These are phyloP conservation scores for Lepus timidus DNA, from an alignment of 2,113 vertebrate species.

Conservation along the genomic window DNA sequence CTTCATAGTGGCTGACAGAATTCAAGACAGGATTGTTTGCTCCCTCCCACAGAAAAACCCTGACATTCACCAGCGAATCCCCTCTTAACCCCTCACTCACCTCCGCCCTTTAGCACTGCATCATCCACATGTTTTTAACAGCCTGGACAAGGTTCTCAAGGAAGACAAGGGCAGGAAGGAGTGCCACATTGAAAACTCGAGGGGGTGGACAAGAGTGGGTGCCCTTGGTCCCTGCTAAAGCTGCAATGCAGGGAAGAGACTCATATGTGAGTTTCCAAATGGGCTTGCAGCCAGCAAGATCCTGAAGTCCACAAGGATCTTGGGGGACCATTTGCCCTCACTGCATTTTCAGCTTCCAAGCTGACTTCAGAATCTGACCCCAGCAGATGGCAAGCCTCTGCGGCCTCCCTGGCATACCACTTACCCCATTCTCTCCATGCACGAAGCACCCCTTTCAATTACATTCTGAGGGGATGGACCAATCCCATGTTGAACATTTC, in stretches of 20 bases:
- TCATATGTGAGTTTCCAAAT: neutral
- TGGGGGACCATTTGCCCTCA: neutral
- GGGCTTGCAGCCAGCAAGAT: neutral
- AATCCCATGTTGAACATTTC: neutral
- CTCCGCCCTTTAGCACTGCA: neutral
- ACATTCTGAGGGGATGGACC: neutral
- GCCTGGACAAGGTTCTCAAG: neutral
- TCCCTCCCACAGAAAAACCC: neutral
- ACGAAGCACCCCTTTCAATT: neutral
- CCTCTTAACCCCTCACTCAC: neutral
- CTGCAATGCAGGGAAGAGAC: neutral
- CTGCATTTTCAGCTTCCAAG: neutral
- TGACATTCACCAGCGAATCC: neutral
- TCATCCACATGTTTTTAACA: neutral
- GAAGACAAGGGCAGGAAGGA: neutral
- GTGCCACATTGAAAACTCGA: neutral
- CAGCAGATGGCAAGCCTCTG: neutral
- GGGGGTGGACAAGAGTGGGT: fast-evolving
- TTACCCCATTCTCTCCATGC: neutral
- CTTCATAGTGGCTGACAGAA: neutral
- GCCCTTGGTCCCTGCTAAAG: neutral
- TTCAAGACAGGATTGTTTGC: neutral
- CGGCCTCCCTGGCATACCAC: neutral
- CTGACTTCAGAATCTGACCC: conserved; percentile 14
- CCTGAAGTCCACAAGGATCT: neutral